These are phyloP conservation scores for Acrocephalus scirpaceus DNA, from an alignment of 2,797 vertebrate species.

Conservation along the genomic window DNA sequence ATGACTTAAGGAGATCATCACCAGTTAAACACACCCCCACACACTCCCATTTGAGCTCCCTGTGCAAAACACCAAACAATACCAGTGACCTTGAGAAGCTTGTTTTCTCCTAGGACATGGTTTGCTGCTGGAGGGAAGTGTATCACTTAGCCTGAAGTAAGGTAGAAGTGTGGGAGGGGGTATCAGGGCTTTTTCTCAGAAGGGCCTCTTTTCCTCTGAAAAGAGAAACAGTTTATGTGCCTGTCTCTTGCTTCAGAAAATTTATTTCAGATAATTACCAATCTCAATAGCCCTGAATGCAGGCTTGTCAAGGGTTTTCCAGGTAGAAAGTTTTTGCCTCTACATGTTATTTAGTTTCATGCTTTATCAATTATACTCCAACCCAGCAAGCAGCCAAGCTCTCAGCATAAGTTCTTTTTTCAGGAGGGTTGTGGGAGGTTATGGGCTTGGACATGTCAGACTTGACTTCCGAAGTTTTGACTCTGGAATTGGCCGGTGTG, in stretches of 20 bases:
- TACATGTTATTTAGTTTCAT: neutral
- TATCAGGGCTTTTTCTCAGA: neutral
- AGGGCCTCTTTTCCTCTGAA: neutral
- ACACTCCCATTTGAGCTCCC: neutral
- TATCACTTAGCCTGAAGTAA: conserved; percentile 18
- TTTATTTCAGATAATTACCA: neutral
- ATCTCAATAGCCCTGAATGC: neutral
- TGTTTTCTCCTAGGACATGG: neutral
- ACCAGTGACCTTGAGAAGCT: neutral
- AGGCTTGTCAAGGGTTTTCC: neutral
- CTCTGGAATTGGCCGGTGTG: neutral
- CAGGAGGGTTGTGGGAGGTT: neutral
- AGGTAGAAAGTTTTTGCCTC: neutral
- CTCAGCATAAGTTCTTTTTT: neutral
- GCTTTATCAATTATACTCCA: neutral
- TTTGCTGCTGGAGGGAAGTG: conserved; percentile 19
- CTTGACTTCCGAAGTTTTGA: neutral
- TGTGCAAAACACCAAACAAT: neutral
- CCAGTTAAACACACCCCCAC: neutral
- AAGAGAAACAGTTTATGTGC: neutral
- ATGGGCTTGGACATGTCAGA: neutral
- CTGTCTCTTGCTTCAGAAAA: neutral
- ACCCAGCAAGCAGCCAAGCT: neutral
- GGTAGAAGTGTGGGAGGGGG: neutral
- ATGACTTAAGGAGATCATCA: neutral